Evolutionary conservation across 2,888 invertebrate species (phyloP), one percentile per base, ranked within the genome.

Genomic region (Steinernema hermaphroditum): DNA sequence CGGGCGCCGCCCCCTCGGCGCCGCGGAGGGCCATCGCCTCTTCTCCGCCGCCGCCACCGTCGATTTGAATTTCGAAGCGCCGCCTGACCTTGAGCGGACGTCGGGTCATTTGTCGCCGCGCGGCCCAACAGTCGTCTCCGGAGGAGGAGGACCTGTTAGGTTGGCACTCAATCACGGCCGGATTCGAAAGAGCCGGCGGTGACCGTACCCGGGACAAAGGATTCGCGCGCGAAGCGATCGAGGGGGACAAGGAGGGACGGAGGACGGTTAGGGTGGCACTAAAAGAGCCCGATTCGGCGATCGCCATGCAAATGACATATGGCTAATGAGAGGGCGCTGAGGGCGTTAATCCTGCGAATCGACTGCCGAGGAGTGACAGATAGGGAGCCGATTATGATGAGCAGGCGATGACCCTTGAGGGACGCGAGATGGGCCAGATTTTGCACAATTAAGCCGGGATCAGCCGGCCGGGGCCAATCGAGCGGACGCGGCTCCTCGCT

Each of bases 331-430:
- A 62, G 29, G 54, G 62, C 62, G 62, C 34, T 12, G 32, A 29
- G 27, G 32, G 32, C 62, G 62, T 62, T 62, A 62, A 29, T 29
- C 19, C 29, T 32, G 37, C 62, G 62, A 32, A 46, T 46, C 34
- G 32, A 62, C 27, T 62, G 62, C 37, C 37, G 37, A n/a, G n/a
- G n/a, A 62, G 62, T 62, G 62, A 34, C 62, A 62, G 62, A 62
- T 62, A 62, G 27, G 62, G 62, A 62, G 62, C 62, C 62, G 62
- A 62, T 62, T 62, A 62, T 62, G 62, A 62, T 29, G 62, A 16
- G 46, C 46, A 62, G 62, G 1, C 62, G 62, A 62, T 62, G 62
- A 62, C 62, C 62, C 62, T 62, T 34, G 6, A 62, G 62, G 62
- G 32, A 32, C 62, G 27, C 54, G 27, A 27, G 54, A 41, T 14